These are phyloP conservation scores for Drosophila asahinai DNA, from an alignment of 1,140 invertebrate species.

Conservation along the genomic window DNA sequence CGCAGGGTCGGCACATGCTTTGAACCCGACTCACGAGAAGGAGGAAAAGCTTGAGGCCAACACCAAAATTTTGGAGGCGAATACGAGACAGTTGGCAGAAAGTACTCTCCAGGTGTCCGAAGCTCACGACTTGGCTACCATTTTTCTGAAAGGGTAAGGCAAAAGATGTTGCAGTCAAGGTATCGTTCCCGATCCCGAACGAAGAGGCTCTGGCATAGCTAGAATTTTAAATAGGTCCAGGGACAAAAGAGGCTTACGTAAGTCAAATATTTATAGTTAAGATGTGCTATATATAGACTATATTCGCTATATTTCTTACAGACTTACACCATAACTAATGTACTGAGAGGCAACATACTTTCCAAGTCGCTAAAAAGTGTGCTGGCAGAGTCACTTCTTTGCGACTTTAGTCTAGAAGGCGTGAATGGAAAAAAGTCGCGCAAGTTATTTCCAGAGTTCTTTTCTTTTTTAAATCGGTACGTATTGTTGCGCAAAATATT, in stretches of 20 bases:
- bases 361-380: not conserved
- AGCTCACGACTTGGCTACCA: slow-evolving; percentile 2
- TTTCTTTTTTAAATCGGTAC: slow-evolving; percentile 4
- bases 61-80: not conserved
- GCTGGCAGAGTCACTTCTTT: not conserved
- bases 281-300: too few relatives aligned
- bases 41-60: not conserved
- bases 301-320: not conserved
- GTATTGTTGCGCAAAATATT: not conserved
- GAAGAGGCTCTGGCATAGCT: not conserved
- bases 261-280: not conserved
- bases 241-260: not conserved
- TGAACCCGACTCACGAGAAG: not conserved
- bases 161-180: not conserved
- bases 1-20: too few relatives aligned
- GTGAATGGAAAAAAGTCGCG: slow-evolving; percentile 4
- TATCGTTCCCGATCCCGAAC: not conserved
- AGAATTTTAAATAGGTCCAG: not conserved
- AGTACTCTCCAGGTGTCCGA: not conserved
- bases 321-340: not conserved
- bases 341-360: not conserved
- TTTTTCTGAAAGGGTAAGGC: not conserved
- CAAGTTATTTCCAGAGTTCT: not conserved
- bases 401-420: slow-evolving; percentile 3
- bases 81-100: not conserved